Evolutionary conservation across 1,140 invertebrate species (phyloP).

Genomic region (Zophobas atratus): DNA sequence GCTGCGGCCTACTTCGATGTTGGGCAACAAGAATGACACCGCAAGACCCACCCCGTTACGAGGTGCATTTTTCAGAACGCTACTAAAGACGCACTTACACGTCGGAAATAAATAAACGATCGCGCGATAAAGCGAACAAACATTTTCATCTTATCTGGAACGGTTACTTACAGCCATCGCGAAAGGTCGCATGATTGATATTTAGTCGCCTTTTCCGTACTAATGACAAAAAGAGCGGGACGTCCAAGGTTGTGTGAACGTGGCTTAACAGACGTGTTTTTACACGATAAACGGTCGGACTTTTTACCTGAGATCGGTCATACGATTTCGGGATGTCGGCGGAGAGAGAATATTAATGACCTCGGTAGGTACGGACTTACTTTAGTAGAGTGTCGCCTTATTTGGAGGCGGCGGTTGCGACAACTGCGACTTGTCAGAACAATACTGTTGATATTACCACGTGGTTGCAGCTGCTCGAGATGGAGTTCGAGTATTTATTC

Average conservation of each 20-base stretch:
- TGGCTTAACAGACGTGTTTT: neutral
- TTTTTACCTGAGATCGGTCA: neutral
- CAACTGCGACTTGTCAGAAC: neutral
- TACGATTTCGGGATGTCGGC: too few relatives aligned
- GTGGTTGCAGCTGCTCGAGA: too few relatives aligned
- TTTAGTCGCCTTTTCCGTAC: slow-evolving; percentile 4
- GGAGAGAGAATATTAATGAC: too few relatives aligned
- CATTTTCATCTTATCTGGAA: slow-evolving; percentile 17
- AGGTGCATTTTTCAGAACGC: neutral
- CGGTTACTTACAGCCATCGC: too few relatives aligned
- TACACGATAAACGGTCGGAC: neutral
- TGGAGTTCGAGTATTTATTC: too few relatives aligned
- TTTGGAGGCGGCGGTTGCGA: neutral
- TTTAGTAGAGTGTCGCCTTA: neutral
- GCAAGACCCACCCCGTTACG: slow-evolving; percentile 1
- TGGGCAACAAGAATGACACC: slow-evolving; percentile 3
- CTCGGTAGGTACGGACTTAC: too few relatives aligned
- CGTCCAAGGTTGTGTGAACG: neutral
- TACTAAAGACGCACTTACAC: neutral
- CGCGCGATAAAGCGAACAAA: slow-evolving; percentile 29
- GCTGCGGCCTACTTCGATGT: slow-evolving; percentile 44
- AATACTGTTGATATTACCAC: neutral
- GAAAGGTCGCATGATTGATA: neutral
- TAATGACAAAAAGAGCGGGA: neutral
- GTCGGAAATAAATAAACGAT: neutral